phyloP scores from a whole-genome alignment of 2,113 vertebrate species.

The Pleuronectes platessa region DNA sequence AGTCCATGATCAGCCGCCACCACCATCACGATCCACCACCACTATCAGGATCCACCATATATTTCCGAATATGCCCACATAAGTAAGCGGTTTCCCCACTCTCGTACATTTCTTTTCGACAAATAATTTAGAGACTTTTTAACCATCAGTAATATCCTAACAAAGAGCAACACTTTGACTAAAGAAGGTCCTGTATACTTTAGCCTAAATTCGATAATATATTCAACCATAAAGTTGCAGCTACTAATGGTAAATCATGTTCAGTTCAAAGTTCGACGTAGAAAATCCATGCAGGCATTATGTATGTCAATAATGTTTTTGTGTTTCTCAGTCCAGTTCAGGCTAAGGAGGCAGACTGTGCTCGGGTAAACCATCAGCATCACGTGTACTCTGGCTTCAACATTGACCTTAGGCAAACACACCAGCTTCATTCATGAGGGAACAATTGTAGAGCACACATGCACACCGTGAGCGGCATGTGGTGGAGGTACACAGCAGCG shows the following conservation, averaged over 20 bases:
- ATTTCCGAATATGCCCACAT: not conserved
- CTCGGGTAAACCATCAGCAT: constrained; percentile 3
- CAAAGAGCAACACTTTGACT: too few species aligned
- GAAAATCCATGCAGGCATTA: not conserved
- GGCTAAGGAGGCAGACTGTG: not conserved
- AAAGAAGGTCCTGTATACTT: not conserved
- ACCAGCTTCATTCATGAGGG: constrained; percentile 45
- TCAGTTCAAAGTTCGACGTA: not conserved
- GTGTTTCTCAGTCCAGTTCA: not conserved
- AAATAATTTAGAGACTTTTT: too few species aligned
- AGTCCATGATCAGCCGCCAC: too few species aligned
- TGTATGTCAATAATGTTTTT: not conserved
- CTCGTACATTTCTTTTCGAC: too few species aligned
- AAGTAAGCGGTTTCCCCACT: too few species aligned
- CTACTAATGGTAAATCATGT: not conserved
- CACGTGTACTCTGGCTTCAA: constrained; percentile 15
- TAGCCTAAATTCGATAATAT: not conserved
- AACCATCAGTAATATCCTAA: too few species aligned
- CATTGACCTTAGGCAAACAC: constrained; percentile 48
- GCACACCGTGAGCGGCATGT: constrained; percentile 2
- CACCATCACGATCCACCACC: too few species aligned
- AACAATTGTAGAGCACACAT: constrained; percentile 17
- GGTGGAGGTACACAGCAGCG: constrained; percentile 20
- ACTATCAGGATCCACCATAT: too few species aligned
- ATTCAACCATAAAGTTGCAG: not conserved